Evolutionary conservation across 53 echinoderm and acorn worm genomes (phyloP), one percentile per base, ranked within the genome.

Genomic region (Echinometra lucunter): DNA sequence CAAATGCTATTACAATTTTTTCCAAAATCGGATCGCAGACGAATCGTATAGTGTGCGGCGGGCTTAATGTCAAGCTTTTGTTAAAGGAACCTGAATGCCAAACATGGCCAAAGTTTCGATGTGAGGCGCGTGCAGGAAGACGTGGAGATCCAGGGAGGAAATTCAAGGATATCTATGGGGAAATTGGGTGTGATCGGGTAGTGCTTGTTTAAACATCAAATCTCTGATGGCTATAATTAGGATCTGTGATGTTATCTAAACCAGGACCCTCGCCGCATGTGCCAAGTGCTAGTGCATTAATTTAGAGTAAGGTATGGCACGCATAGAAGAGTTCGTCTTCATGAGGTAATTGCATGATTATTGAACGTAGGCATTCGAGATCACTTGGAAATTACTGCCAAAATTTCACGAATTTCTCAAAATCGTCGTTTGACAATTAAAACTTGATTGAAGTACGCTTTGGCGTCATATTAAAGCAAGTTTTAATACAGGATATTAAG

Each of bases 141-240:
- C 17, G 78, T 19, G 19, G 78, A 78, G 42, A 78, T 78, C 42
- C 78, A 42, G 42, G 78, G 23, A 42, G 78, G 78, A 78, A 78
- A 78, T 78, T 78, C 42, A 42, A 78, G 78, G 78, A 78, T 78
- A 78, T 78, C 78, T 78, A 78, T 35, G 19, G 78, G 78, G 78
- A 78, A 78, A 78, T 78, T 78, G 78, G 78, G 78, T 78, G 78
- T 78, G 78, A 78, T 78, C 78, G 78, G 17, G 78, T 78, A 23
- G 40, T 78, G 78, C 78, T 78, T 78, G 78, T 78, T 78, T 78
- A 78, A 78, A 78, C 78, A 78, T 78, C 78, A 78, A 40, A 23
- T 30, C 42, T 78, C 42, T 78, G 78, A 78, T 78, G 38, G 78
- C 78, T 78, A 78, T 78, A 78, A 78, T 78, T 78, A 78, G 42